Conservation (phyloP, 2,888 invertebrate genomes). For the Lasioglossum marginatum region DNA sequence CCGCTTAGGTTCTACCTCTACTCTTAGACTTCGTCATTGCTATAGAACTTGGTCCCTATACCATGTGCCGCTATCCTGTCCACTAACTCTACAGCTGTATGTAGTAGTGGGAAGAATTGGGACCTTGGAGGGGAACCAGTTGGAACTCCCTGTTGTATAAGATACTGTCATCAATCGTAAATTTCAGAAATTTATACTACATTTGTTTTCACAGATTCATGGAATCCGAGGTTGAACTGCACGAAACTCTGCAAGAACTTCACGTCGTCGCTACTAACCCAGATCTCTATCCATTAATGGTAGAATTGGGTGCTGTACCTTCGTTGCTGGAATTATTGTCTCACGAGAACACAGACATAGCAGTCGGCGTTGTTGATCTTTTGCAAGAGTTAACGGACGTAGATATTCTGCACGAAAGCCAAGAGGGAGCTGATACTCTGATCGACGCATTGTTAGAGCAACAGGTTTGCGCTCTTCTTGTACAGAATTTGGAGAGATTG, state of each 20-base stretch:
- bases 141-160: too few relatives aligned
- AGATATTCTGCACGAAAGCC: conserved; percentile 97
- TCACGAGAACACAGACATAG: conserved; percentile 98
- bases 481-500: conserved; percentile 96
- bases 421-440: conserved; percentile 94
- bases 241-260: conserved; percentile 94
- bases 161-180: too few relatives aligned
- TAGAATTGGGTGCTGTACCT: conserved; percentile 95
- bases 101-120: too few relatives aligned
- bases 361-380: conserved; percentile 91
- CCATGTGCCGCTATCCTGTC: too few relatives aligned
- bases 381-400: conserved; percentile 97
- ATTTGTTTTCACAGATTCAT: conserved; percentile 89
- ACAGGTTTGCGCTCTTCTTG: conserved; percentile 94
- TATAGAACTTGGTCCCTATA: too few relatives aligned
- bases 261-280: conserved; percentile 98
- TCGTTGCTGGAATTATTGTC: conserved; percentile 96
- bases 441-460: conserved; percentile 95
- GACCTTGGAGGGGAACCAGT: too few relatives aligned
- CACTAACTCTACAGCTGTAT: too few relatives aligned
- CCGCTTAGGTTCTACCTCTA: too few relatives aligned
- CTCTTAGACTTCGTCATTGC: too few relatives aligned
- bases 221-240: conserved; percentile 97
- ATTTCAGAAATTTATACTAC: neutral
- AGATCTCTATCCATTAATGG: conserved; percentile 96